Evolutionary conservation across 2,113 vertebrate genomes (phyloP), one percentile per base, ranked within the genome.

Genomic region (Tor tambroides): DNA sequence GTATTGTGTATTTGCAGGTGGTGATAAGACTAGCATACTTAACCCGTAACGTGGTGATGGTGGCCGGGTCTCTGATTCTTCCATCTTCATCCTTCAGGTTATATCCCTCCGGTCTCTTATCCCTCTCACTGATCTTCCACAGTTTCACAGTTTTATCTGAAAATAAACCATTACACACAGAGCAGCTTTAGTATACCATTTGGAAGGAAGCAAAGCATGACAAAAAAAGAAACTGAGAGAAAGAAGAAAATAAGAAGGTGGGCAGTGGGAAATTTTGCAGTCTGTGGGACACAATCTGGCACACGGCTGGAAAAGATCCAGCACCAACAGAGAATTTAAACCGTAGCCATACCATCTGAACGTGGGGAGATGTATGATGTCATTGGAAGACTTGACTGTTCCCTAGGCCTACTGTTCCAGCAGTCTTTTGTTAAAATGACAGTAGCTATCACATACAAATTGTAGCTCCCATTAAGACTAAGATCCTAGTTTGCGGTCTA

Each of bases 81-180:
- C 98, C 98, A 0, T 99, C 98, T 77, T 99, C 98, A 91, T 99
- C 98, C 93, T 99, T 99, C 78, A 99, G 95, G 90, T 99, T 99
- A 94, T 99, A 99, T 75, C 98, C 98, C 91, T 99, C 98, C 0
- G 98, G 98, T 51, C 98, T 95, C 92, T 98, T 99, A 93, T 99
- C 98, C 79, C 98, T 91, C 92, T 99, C 98, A n/a, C 98, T 99
- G 92, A 99, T 98, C 92, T 99, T 99, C 98, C 98, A 99, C 82
- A 99, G 96, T 94, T 99, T 99, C 94, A 99, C 98, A 0, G 98
- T 99, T 95, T 99, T 99, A 94, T 99, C 95, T 97, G 96, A 76
- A 99, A 94, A 61, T 12, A 86, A 65, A 41, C 28, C 32, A 32
- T 17, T 15, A 80, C 35, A 61, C n/a, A 41, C 30, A 51, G 87